Percentiles rank a stretch among this genome's conserved stretches.
Evolutionary conservation across 2,113 vertebrate species (phyloP).

Genomic region (Epinephelus moara): DNA sequence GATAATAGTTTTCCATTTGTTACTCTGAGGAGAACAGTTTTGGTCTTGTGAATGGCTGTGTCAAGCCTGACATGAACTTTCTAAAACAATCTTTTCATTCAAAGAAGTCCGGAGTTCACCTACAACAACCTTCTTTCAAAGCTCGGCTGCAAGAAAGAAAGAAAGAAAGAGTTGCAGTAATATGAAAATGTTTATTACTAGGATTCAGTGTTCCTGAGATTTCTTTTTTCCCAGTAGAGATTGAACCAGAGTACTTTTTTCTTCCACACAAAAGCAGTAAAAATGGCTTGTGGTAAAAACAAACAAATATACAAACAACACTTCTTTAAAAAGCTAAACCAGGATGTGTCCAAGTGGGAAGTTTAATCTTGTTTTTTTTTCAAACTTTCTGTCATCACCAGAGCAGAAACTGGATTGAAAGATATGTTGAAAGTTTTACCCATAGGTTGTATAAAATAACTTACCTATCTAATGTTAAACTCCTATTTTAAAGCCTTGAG

Average conservation of each 20-base stretch:
- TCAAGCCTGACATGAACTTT: conserved; percentile 2
- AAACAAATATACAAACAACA: neutral
- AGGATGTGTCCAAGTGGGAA: conserved; percentile 13
- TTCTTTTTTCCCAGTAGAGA: conserved; percentile 10
- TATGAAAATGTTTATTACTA: conserved; percentile 1
- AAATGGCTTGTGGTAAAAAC: neutral
- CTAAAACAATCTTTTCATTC: neutral
- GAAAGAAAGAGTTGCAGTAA: conserved; percentile 4
- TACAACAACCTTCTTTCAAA: neutral
- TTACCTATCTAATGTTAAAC: too few relatives aligned
- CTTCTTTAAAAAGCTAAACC: conserved; percentile 21
- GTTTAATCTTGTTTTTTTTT: conserved; percentile 1
- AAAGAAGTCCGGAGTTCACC: neutral
- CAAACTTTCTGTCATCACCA: neutral
- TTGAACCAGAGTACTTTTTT: conserved; percentile 4
- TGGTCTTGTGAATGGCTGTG: neutral
- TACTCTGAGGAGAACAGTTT: neutral
- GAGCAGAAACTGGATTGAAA: conserved; percentile 20
- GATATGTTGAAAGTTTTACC: neutral
- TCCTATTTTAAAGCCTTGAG: too few relatives aligned
- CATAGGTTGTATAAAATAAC: neutral
- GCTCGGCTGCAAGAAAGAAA: neutral
- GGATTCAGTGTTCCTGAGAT: neutral
- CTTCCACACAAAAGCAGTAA: neutral
- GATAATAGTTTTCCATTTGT: conserved; percentile 1